Conservation (phyloP, 2,888 invertebrate genomes). For the Hydrotaea diabolus region DNA sequence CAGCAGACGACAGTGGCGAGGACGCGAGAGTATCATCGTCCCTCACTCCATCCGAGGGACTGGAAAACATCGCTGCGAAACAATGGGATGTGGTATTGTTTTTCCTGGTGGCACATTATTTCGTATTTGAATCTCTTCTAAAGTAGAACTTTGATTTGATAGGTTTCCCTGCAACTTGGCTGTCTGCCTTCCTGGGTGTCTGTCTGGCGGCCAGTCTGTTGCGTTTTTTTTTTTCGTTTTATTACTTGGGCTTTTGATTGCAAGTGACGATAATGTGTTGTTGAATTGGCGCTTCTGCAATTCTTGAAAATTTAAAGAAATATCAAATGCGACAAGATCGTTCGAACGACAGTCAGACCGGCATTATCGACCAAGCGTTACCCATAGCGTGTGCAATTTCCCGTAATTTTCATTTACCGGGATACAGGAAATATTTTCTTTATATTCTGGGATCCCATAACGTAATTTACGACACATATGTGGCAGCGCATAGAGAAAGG, state of each 20-base stretch:
- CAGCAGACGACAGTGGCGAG: background rate
- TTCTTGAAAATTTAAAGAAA: conserved; percentile 29
- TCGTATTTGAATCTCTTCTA: conserved; percentile 38
- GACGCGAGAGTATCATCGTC: background rate
- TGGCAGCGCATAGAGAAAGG: too few species aligned
- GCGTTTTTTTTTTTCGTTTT: too few species aligned
- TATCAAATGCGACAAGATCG: background rate
- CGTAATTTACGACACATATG: too few species aligned
- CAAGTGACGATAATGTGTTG: conserved; percentile 76
- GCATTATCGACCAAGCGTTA: background rate
- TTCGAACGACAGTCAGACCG: background rate
- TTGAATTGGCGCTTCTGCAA: conserved; percentile 71
- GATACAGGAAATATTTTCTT: too few species aligned
- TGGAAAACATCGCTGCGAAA: conserved; percentile 5
- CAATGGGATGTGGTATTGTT: conserved; percentile 26
- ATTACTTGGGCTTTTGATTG: conserved; percentile 69
- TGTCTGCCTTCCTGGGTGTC: background rate
- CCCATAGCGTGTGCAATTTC: too few species aligned
- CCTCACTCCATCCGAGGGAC: background rate
- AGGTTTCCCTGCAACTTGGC: background rate
- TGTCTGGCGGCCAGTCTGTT: conserved; percentile 25
- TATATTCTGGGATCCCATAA: too few species aligned
- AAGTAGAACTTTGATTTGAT: conserved; percentile 58
- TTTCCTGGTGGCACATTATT: conserved; percentile 37
- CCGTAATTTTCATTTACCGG: too few species aligned